Conservation (phyloP, 1,140 invertebrate genomes). For the Cydia pomonella region DNA sequence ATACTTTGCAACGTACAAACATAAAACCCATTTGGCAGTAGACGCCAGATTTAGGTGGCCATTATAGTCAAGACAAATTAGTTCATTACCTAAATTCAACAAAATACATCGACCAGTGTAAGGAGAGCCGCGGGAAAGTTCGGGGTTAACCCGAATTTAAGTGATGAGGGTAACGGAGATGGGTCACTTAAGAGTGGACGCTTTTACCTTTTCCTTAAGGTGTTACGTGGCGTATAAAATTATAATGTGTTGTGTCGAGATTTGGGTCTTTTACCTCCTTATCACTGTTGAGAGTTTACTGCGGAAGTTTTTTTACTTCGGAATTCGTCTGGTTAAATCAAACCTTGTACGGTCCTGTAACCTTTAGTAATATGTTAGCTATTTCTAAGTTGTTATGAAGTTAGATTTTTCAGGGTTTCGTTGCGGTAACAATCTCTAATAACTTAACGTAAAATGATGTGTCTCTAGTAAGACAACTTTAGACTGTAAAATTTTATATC, state of each 20-base stretch:
- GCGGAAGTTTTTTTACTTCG: too few species aligned
- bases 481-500: too few species aligned
- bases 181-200: neutral
- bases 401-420: too few species aligned
- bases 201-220: constrained; percentile 6
- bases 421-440: too few species aligned
- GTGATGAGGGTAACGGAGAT: neutral
- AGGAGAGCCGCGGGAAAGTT: neutral
- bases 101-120: constrained; percentile 24
- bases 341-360: too few species aligned
- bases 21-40: constrained; percentile 17
- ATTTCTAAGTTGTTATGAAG: too few species aligned
- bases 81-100: constrained; percentile 33
- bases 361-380: too few species aligned
- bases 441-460: too few species aligned
- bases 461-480: too few species aligned
- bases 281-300: constrained; percentile 5
- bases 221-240: constrained; percentile 14
- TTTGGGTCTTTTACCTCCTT: constrained; percentile 9
- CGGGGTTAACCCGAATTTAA: neutral
- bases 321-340: too few species aligned
- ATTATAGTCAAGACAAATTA: constrained; percentile 30
- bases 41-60: constrained; percentile 24
- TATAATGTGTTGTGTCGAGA: constrained; percentile 24
- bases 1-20: constrained; percentile 9